Evolutionary conservation across 2,797 vertebrate species (phyloP), one percentile per base, ranked within the genome.

Genomic region (Pangasius larnaudii): DNA sequence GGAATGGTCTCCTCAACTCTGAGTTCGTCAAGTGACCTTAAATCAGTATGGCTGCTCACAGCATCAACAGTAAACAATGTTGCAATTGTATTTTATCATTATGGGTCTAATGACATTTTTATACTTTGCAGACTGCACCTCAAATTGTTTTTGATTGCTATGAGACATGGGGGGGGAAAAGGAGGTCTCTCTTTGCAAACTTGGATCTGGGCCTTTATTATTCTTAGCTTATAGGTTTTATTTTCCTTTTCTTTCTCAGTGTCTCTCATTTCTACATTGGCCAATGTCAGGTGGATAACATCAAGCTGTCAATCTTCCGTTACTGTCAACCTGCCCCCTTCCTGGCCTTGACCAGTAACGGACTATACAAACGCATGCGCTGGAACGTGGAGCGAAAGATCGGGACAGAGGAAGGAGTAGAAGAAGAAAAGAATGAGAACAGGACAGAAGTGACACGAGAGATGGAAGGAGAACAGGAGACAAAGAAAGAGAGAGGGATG

Each of bases 341-440:
- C 90, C 95, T 96, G 7, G 91, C 94, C n/a, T 82, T 79, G 39
- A 89, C 90, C 22, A 46, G 95, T 81, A 93, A 83, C 0, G 88
- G 95, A 30, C 93, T 97, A 63, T 96, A 95, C 92, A 98, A 98
- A 91, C 95, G 96, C 89, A 97, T 98, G 95, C 96, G 97, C 69
- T 98, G 97, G 97, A 98, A 98, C 2, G 94, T 98, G 86, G n/a
- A 78, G 89, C 56, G 6, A 61, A 72, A 87, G 53, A 56, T 1
- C 14, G 84, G 85, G 78, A 80, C 4, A 87, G 91, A 92, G 87
- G 89, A 91, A 56, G 91, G 46, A 58, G 59, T 24, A 88, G 36
- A 92, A 13, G 77, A 22, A 11, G 86, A 58, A 69, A 30, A 85
- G 86, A 71, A 42, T 51, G 77, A 89, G 51, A 74, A 2, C 16